phyloP scores from a whole-genome alignment of 2,113 vertebrate genomes.

The Otocyon megalotis region DNA sequence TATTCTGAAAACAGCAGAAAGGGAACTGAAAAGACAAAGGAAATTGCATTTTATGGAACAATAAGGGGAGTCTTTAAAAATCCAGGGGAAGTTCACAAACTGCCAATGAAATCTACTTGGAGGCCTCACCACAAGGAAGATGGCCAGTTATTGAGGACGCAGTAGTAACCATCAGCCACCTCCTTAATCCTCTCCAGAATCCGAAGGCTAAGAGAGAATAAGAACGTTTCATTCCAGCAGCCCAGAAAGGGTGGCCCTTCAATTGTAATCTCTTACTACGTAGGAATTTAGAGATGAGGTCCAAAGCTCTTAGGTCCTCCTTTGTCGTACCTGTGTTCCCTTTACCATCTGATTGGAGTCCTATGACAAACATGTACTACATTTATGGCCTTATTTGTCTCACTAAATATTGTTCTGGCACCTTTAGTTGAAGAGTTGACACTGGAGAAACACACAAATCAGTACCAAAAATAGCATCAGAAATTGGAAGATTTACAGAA shows the following conservation, averaged over 20 bases:
- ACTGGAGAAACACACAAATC: neutral
- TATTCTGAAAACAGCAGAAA: constrained; percentile 72
- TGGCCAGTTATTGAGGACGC: neutral
- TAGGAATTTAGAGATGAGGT: constrained; percentile 51
- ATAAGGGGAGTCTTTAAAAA: constrained; percentile 80
- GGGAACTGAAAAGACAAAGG: constrained; percentile 76
- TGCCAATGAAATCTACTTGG: constrained; percentile 58
- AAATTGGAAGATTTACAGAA: constrained; percentile 12
- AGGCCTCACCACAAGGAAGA: constrained; percentile 44
- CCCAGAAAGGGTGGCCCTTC: constrained; percentile 16
- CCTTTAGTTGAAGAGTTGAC: neutral
- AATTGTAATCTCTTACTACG: constrained; percentile 11
- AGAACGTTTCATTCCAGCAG: constrained; percentile 51
- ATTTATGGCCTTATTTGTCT: constrained; percentile 19
- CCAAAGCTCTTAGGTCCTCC: neutral
- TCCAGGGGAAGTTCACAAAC: constrained; percentile 73
- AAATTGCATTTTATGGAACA: constrained; percentile 77
- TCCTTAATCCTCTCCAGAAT: constrained; percentile 50
- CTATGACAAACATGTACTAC: neutral
- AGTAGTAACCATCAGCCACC: constrained; percentile 21
- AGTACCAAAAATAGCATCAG: neutral
- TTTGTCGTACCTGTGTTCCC: neutral
- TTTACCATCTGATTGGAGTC: neutral
- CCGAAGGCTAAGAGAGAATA: constrained; percentile 22
- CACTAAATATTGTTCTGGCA: constrained; percentile 53